Conservation (phyloP, 2,888 invertebrate genomes). For the Camponotus fellah region DNA sequence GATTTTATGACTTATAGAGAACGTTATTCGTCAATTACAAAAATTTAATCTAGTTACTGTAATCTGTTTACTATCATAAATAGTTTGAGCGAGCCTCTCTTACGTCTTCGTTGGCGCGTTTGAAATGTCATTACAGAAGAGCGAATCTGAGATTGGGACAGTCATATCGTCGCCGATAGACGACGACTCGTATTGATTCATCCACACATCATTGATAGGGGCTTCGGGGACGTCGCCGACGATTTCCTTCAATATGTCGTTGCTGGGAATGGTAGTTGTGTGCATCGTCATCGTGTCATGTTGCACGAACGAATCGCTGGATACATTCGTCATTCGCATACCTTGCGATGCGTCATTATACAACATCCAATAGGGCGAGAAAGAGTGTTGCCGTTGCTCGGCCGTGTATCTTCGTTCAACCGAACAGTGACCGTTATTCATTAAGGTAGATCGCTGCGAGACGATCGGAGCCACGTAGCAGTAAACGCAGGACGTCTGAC, state of each 20-base stretch:
- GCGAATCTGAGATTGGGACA: conserved; percentile 62
- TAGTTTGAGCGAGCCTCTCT: neutral
- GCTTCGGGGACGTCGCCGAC: conserved; percentile 63
- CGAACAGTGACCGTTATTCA: conserved; percentile 67
- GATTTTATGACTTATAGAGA: neutral
- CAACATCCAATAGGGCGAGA: conserved; percentile 78
- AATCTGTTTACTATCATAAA: conserved; percentile 4
- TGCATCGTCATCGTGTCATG: neutral
- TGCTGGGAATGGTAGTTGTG: conserved; percentile 1
- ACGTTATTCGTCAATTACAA: too few relatives aligned
- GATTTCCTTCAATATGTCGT: conserved; percentile 60
- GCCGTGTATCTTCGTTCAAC: conserved; percentile 74
- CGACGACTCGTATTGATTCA: conserved; percentile 66
- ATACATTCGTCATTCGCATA: conserved; percentile 73
- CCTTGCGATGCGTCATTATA: conserved; percentile 78
- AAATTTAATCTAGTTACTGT: conserved; percentile 15
- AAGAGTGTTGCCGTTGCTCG: conserved; percentile 78
- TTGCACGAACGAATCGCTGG: conserved; percentile 21
- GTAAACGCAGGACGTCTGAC: conserved; percentile 81
- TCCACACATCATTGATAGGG: conserved; percentile 76
- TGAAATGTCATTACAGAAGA: conserved; percentile 54
- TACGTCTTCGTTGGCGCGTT: conserved; percentile 28
- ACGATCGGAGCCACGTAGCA: conserved; percentile 82
- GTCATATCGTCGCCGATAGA: conserved; percentile 56
- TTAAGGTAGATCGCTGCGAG: conserved; percentile 61